Evolutionary conservation across 92 coral and sea anemone species (phyloP).

Genomic region (Phenganax subtilis): DNA sequence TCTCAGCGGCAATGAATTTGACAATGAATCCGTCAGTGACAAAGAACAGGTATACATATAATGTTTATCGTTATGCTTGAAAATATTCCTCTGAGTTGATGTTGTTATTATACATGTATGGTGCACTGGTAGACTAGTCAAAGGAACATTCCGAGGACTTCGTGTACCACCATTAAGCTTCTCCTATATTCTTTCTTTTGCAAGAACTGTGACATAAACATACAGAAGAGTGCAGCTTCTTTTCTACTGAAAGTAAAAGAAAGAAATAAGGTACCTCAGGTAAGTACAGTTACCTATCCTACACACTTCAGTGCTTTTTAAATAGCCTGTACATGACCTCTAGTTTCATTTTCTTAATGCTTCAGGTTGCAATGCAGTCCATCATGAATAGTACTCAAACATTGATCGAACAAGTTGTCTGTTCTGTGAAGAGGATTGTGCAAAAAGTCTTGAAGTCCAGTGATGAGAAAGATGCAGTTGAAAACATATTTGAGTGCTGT

Average conservation of each 20-base stretch:
- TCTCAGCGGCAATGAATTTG: neutral
- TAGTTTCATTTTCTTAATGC: neutral
- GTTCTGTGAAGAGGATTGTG: constrained; percentile 2
- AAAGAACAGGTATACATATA: constrained; percentile 13
- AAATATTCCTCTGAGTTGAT: too few relatives aligned
- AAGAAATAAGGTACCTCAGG: constrained; percentile 40
- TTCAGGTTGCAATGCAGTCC: constrained; percentile 32
- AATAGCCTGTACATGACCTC: too few relatives aligned
- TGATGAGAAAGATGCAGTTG: constrained; percentile 6
- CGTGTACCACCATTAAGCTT: neutral
- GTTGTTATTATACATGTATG: too few relatives aligned
- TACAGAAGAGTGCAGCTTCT: constrained; percentile 25
- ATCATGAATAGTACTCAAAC: constrained; percentile 32
- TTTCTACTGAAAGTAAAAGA: constrained; percentile 21
- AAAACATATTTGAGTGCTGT: neutral
- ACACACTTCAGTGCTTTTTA: too few relatives aligned
- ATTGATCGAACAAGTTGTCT: constrained; percentile 26
- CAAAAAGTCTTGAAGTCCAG: neutral
- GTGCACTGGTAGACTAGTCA: too few relatives aligned
- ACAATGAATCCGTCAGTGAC: neutral
- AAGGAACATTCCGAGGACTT: too few relatives aligned
- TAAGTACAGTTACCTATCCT: neutral
- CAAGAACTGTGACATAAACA: neutral
- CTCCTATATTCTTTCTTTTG: neutral
- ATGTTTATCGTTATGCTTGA: neutral